These are phyloP conservation scores for Parthenolecanium corni DNA, from an alignment of 2,888 invertebrate genomes.

Conservation along the genomic window DNA sequence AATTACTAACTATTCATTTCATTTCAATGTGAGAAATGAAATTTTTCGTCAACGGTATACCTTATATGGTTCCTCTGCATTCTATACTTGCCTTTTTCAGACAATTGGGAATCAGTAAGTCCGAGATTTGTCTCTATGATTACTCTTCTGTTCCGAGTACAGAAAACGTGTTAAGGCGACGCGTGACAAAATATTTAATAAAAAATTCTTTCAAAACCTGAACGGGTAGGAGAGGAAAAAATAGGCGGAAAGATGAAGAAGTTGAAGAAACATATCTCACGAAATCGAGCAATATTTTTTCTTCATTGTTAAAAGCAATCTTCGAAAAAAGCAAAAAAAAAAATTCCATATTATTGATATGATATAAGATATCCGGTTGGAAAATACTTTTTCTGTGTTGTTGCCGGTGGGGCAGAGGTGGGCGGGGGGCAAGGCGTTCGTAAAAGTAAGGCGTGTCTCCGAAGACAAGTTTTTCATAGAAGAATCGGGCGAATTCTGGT, in stretches of 20 bases:
- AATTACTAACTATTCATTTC: too few relatives aligned
- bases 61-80: too few relatives aligned
- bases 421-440: slow-evolving; percentile 8
- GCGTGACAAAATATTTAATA: too few relatives aligned
- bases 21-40: too few relatives aligned
- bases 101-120: too few relatives aligned
- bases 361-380: slow-evolving; percentile 23
- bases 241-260: background rate
- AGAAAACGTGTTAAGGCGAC: too few relatives aligned
- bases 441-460: slow-evolving; percentile 21
- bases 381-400: background rate
- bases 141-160: too few relatives aligned
- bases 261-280: background rate
- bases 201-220: too few relatives aligned
- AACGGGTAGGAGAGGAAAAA: background rate
- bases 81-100: too few relatives aligned
- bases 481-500: slow-evolving; percentile 21
- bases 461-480: slow-evolving; percentile 17
- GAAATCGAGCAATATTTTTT: slow-evolving; percentile 16
- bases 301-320: slow-evolving; percentile 21
- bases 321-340: too few relatives aligned
- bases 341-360: slow-evolving; percentile 15
- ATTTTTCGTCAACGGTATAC: too few relatives aligned
- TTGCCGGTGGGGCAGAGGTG: background rate
- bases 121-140: too few relatives aligned